phyloP scores from a whole-genome alignment of 37 sponge, comb jelly and placozoan species.

The Crambe crambe region DNA sequence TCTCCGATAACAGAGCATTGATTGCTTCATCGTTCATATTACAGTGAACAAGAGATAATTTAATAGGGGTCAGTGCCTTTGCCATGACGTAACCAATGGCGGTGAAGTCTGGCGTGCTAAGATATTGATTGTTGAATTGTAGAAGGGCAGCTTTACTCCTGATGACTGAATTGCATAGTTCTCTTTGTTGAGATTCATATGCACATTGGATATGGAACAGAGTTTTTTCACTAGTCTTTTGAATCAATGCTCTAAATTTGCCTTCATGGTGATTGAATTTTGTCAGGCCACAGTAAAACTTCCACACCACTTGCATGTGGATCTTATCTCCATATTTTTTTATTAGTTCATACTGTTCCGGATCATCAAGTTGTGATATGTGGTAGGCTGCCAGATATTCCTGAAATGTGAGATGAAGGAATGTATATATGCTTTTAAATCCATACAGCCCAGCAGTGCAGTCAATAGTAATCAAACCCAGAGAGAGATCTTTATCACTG shows the following conservation, averaged over 20 bases:
- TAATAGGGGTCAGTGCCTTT: background rate
- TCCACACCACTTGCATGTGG: slow-evolving; percentile 9
- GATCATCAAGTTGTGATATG: background rate
- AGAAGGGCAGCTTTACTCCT: background rate
- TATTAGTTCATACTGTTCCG: background rate
- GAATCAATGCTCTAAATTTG: background rate
- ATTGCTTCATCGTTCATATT: no score
- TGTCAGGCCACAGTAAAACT: slow-evolving; percentile 21
- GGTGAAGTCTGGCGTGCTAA: background rate
- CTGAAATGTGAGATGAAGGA: slow-evolving; percentile 22
- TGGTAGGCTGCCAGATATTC: slow-evolving; percentile 32
- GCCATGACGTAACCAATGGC: background rate
- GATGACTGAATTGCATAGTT: background rate
- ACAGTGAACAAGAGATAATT: background rate
- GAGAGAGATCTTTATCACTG: background rate
- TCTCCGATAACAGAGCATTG: background rate
- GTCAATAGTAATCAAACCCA: slow-evolving; percentile 23
- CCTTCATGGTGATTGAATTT: background rate
- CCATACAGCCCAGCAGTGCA: background rate
- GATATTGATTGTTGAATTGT: background rate
- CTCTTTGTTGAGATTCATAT: background rate
- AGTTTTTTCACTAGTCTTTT: background rate
- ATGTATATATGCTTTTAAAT: background rate
- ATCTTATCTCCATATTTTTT: background rate
- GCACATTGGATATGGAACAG: background rate